Conservation (phyloP, 2,888 invertebrate genomes). For the Epirrita christyi region DNA sequence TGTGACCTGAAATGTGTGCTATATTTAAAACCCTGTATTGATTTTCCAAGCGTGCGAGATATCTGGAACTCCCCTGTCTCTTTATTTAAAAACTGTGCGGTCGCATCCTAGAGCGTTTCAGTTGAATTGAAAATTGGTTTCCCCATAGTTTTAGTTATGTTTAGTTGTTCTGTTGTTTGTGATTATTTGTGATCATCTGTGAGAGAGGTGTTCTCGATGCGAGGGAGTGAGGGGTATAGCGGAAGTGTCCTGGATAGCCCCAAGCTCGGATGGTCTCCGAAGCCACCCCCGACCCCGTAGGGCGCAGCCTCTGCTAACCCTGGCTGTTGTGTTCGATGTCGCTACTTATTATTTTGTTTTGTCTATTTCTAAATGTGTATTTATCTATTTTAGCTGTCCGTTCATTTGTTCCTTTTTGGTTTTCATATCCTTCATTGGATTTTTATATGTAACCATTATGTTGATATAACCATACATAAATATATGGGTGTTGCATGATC, state of each 20-base stretch:
- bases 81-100: conserved; percentile 56
- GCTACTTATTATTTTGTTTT: conserved; percentile 72
- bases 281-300: conserved; percentile 75
- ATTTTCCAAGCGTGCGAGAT: conserved; percentile 67
- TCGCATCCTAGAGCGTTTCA: conserved; percentile 65
- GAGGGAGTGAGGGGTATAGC: conserved; percentile 84
- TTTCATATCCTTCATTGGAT: conserved; percentile 57
- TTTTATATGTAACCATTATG: conserved; percentile 57
- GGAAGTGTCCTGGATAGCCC: conserved; percentile 82
- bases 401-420: conserved; percentile 57
- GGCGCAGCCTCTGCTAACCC: conserved; percentile 84
- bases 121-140: conserved; percentile 61
- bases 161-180: conserved; percentile 77
- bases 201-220: conserved; percentile 85
- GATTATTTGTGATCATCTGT: conserved; percentile 82
- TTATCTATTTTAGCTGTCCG: conserved; percentile 75
- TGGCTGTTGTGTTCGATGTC: conserved; percentile 85
- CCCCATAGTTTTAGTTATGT: conserved; percentile 75
- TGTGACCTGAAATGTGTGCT: conserved; percentile 46
- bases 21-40: conserved; percentile 53
- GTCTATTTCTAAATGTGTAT: conserved; percentile 74
- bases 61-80: conserved; percentile 60
- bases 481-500: conserved; percentile 83
- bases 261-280: conserved; percentile 78
- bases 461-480: conserved; percentile 69